Percentiles rank a stretch among this genome's conserved stretches.
phyloP scores from a whole-genome alignment of 2,113 vertebrate genomes.

The Corythaeola cristata region DNA sequence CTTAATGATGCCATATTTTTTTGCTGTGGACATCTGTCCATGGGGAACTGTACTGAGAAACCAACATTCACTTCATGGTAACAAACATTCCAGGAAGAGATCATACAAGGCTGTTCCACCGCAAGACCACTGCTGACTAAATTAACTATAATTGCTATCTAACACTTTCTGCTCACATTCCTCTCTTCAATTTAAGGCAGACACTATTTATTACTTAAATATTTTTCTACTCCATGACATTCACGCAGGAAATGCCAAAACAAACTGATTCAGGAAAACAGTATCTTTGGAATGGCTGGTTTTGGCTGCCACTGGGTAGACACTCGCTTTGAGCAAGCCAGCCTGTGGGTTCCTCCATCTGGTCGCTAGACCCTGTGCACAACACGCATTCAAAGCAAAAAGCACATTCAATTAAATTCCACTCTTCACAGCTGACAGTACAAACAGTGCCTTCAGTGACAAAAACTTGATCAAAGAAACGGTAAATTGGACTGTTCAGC shows the following conservation, averaged over 20 bases:
- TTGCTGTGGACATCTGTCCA: neutral
- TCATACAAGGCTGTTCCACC: neutral
- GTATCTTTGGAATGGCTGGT: neutral
- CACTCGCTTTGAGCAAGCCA: neutral
- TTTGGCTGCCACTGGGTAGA: neutral
- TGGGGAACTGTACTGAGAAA: neutral
- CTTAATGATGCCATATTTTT: neutral
- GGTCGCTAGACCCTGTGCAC: neutral
- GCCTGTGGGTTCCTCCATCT: neutral
- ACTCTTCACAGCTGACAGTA: neutral
- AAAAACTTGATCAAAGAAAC: neutral
- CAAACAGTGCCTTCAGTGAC: neutral
- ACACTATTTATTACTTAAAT: neutral
- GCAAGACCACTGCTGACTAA: neutral
- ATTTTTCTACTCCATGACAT: neutral
- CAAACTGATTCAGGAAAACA: neutral
- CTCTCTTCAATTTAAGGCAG: neutral
- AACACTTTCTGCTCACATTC: neutral
- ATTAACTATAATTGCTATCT: neutral
- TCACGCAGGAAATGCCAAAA: constrained; percentile 21
- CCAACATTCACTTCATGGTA: neutral
- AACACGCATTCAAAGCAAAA: neutral
- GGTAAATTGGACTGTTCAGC: neutral
- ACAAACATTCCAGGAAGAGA: neutral
- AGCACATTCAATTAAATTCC: neutral